Evolutionary conservation across 2,888 invertebrate species (phyloP).

Genomic region (Polylopha cassiicola): DNA sequence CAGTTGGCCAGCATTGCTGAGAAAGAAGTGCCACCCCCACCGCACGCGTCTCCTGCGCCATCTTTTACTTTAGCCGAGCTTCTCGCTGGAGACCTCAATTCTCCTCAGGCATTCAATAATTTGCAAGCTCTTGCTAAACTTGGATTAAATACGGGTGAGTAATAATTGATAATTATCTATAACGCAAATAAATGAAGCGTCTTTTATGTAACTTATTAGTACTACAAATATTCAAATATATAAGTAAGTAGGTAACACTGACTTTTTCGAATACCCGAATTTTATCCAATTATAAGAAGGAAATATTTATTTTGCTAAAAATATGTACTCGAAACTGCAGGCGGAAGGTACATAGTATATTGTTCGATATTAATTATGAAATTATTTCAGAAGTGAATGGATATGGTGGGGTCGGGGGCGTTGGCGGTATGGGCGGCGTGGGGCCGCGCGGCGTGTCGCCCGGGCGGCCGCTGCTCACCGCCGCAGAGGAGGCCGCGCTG

Average conservation of each 20-base stretch:
- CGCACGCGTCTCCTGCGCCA: constrained; percentile 77
- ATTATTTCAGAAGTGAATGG: constrained; percentile 65
- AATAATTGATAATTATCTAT: constrained; percentile 5
- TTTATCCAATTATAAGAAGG: too few species aligned
- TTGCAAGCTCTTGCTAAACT: constrained; percentile 93
- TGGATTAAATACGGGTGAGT: constrained; percentile 82
- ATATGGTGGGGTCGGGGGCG: constrained; percentile 59
- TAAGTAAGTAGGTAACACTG: too few species aligned
- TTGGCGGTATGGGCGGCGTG: constrained; percentile 66
- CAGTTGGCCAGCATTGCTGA: constrained; percentile 90
- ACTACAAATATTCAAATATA: too few species aligned
- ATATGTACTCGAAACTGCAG: too few species aligned
- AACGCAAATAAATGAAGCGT: too few species aligned
- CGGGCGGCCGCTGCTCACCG: constrained; percentile 60
- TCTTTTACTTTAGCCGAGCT: constrained; percentile 87
- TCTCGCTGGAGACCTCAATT: constrained; percentile 82
- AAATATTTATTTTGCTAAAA: too few species aligned
- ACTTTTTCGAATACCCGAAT: too few species aligned
- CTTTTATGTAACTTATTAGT: too few species aligned
- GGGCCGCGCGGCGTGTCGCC: constrained; percentile 76
- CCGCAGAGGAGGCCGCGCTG: constrained; percentile 64
- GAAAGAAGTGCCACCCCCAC: constrained; percentile 76
- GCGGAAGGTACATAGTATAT: too few species aligned
- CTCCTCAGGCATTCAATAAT: constrained; percentile 89
- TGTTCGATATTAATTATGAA: neutral